These are phyloP conservation scores for Campoplex nolae DNA, from an alignment of 2,888 invertebrate genomes.

Conservation along the genomic window DNA sequence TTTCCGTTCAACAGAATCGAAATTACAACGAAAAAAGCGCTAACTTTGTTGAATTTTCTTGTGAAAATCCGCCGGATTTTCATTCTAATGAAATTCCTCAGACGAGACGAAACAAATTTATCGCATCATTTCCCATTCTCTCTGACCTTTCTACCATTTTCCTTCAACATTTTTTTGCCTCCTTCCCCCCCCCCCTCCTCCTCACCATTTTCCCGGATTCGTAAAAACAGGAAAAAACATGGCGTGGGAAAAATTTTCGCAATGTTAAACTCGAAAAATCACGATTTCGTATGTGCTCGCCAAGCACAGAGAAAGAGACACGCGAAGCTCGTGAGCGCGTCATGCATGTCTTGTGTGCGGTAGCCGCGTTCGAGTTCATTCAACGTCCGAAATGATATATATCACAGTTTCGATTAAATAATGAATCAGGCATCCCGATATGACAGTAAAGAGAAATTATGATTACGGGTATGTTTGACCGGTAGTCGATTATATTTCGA, in stretches of 20 bases:
- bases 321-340: neutral
- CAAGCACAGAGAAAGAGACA: neutral
- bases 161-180: neutral
- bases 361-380: constrained; percentile 20
- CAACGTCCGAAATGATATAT: constrained; percentile 49
- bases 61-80: neutral
- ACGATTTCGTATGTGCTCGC: neutral
- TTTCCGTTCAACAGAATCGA: too few species aligned
- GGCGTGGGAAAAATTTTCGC: neutral
- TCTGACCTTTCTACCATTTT: neutral
- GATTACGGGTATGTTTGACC: constrained; percentile 32
- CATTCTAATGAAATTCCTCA: neutral
- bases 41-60: neutral
- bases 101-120: neutral
- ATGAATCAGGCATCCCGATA: constrained; percentile 1
- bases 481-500: constrained; percentile 48
- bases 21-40: neutral
- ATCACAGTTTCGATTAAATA: constrained; percentile 36
- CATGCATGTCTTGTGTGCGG: neutral
- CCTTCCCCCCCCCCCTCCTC: too few species aligned
- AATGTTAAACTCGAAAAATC: neutral
- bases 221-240: neutral
- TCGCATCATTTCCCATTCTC: neutral
- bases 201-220: neutral
- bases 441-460: constrained; percentile 28